Evolutionary conservation across 2,797 vertebrate genomes (phyloP).

Genomic region (Chrysocyon brachyurus): DNA sequence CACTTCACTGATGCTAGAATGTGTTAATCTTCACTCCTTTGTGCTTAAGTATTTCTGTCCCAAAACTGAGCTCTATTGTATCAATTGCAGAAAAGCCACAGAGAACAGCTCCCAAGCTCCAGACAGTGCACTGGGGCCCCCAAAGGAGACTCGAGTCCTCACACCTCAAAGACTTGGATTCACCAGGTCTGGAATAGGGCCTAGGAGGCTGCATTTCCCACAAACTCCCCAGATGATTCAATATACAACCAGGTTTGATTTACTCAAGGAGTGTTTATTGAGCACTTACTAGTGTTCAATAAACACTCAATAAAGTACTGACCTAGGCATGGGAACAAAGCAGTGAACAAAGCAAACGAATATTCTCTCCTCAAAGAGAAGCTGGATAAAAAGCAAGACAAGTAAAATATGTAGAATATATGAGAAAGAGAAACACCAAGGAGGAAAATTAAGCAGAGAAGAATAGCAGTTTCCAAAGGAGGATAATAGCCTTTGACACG

Average conservation of each 20-base stretch:
- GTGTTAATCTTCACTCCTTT: too few species aligned
- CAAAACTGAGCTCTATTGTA: not conserved
- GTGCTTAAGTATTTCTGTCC: not conserved
- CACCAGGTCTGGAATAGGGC: not conserved
- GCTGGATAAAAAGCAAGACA: not conserved
- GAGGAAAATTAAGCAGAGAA: not conserved
- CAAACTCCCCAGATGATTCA: not conserved
- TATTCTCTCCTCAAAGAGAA: not conserved
- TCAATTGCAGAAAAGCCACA: not conserved
- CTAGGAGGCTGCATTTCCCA: not conserved
- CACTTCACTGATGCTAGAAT: not conserved
- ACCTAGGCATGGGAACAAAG: not conserved
- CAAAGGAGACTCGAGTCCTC: not conserved
- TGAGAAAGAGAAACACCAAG: not conserved
- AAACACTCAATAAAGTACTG: not conserved
- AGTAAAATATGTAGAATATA: not conserved
- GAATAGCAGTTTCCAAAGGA: not conserved
- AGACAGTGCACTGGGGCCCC: not conserved
- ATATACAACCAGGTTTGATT: not conserved
- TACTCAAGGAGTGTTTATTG: not conserved
- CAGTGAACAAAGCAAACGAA: not conserved
- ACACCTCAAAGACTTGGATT: not conserved
- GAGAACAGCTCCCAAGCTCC: not conserved
- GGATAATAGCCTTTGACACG: too few species aligned
- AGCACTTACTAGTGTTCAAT: not conserved